Percentiles rank a stretch among this genome's conserved stretches.
These are phyloP conservation scores for Amiota minor DNA, from an alignment of 2,888 invertebrate genomes.

Conservation along the genomic window DNA sequence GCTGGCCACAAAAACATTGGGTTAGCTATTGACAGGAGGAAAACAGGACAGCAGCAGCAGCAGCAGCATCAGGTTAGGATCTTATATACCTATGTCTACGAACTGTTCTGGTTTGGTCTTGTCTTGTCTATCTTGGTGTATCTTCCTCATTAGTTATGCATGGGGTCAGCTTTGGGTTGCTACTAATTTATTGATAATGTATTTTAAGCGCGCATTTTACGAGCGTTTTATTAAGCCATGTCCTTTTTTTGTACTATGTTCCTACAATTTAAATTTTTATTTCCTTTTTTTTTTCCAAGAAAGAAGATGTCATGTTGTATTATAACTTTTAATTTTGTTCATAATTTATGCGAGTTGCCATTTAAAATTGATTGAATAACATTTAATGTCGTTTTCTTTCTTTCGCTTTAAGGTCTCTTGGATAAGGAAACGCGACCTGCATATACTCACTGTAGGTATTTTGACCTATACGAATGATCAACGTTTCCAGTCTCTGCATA, in stretches of 20 bases:
- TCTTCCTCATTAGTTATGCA: constrained; percentile 21
- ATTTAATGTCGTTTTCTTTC: constrained; percentile 5
- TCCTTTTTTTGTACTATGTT: too few species aligned
- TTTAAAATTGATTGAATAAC: constrained; percentile 20
- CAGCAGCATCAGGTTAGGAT: too few species aligned
- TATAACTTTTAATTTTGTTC: constrained; percentile 23
- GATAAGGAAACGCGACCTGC: constrained; percentile 87
- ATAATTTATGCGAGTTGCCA: background rate
- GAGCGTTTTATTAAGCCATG: constrained; percentile 7
- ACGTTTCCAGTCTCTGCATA: constrained; percentile 81
- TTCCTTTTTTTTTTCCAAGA: too few species aligned
- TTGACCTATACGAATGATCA: constrained; percentile 84
- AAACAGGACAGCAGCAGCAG: too few species aligned
- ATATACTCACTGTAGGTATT: constrained; percentile 83
- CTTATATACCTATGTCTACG: background rate
- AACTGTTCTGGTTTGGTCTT: background rate
- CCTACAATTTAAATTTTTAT: too few species aligned
- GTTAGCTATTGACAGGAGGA: too few species aligned
- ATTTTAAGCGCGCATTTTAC: constrained; percentile 21
- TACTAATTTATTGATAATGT: constrained; percentile 29
- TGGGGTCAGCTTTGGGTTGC: constrained; percentile 14
- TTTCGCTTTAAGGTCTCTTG: constrained; percentile 77
- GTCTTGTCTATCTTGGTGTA: too few species aligned
- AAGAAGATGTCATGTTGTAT: background rate
- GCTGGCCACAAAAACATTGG: background rate